These are phyloP conservation scores for Circaetus cinerascens DNA, from an alignment of 2,113 vertebrate species.

Conservation along the genomic window DNA sequence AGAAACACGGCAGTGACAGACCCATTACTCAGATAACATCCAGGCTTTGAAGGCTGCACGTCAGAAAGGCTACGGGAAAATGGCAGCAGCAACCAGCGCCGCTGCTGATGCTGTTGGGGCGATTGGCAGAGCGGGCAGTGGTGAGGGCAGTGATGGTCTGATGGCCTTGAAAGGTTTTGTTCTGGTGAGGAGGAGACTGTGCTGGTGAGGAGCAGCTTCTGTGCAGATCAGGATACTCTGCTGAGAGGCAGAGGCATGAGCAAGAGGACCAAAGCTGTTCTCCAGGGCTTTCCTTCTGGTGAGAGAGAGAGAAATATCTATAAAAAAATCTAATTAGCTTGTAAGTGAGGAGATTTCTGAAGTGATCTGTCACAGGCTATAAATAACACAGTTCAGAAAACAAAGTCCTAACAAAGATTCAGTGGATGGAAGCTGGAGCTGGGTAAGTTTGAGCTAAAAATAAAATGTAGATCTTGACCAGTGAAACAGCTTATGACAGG, in stretches of 20 bases:
- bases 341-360: background rate
- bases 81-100: background rate
- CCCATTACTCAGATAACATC: background rate
- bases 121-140: accelerated
- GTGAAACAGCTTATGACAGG: background rate
- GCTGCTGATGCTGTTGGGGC: background rate
- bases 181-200: background rate
- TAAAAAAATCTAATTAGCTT: background rate
- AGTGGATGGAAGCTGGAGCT: background rate
- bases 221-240: background rate
- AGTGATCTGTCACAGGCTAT: background rate
- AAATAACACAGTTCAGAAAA: slow-evolving; percentile 2
- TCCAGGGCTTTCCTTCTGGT: background rate
- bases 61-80: background rate
- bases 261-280: background rate
- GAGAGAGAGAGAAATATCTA: background rate
- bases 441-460: background rate
- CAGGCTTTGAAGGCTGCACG: background rate
- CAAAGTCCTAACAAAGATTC: background rate
- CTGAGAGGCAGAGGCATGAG: background rate
- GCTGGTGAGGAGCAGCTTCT: background rate
- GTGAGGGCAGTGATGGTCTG: background rate
- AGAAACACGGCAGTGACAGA: background rate
- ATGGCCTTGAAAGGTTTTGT: background rate
- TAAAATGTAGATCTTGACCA: slow-evolving; percentile 11